These are phyloP conservation scores for Argyresthia albistria DNA, from an alignment of 2,888 invertebrate species.

Conservation along the genomic window DNA sequence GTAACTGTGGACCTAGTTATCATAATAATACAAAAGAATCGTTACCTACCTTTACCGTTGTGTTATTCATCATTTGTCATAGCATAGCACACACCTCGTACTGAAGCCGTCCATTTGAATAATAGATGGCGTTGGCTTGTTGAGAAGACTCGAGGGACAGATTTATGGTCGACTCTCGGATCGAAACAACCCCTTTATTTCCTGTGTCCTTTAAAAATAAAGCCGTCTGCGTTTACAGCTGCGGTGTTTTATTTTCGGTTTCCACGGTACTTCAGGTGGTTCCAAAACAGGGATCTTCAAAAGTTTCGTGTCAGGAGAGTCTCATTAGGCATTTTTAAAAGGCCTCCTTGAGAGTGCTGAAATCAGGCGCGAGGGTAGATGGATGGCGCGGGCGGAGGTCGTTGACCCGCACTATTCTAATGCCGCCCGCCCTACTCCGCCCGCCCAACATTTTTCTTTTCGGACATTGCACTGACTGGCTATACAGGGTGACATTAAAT, in stretches of 20 bases:
- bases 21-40: not conserved
- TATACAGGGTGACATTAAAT: not conserved
- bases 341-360: not conserved
- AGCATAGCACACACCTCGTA: constrained; percentile 22
- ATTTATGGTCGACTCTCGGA: constrained; percentile 37
- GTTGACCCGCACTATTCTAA: constrained; percentile 41
- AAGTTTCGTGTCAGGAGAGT: not conserved
- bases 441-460: constrained; percentile 62
- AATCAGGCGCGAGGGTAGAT: constrained; percentile 6
- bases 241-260: constrained; percentile 5
- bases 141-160: constrained; percentile 39
- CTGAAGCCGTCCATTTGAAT: constrained; percentile 37
- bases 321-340: not conserved
- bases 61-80: constrained; percentile 37
- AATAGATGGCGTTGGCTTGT: constrained; percentile 36
- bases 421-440: constrained; percentile 15
- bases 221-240: constrained; percentile 13
- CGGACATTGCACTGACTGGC: constrained; percentile 36
- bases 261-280: not conserved
- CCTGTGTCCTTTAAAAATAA: constrained; percentile 27
- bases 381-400: constrained; percentile 30
- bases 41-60: constrained; percentile 1
- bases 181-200: constrained; percentile 28
- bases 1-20: too few species aligned
- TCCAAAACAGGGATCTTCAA: not conserved